Evolutionary conservation across 2,797 vertebrate species (phyloP).

Genomic region (Pseudomugil tenellus): DNA sequence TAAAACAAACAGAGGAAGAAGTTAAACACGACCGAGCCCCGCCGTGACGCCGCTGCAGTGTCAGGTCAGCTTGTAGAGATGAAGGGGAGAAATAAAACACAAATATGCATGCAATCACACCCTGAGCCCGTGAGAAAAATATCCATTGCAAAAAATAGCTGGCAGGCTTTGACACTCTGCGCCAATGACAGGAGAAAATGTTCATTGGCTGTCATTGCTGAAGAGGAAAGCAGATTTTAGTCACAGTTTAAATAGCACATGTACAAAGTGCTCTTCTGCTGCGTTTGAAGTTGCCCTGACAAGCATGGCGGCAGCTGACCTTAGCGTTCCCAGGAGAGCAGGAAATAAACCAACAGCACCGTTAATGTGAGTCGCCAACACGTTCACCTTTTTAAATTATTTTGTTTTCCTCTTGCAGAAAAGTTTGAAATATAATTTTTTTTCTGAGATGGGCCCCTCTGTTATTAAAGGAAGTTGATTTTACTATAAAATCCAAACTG

Average conservation of each 20-base stretch:
- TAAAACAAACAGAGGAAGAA: conserved; percentile 50
- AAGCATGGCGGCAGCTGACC: conserved; percentile 4
- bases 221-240: conserved; percentile 21
- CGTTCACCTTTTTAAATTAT: background rate
- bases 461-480: too few species aligned
- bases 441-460: too few species aligned
- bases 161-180: conserved; percentile 51
- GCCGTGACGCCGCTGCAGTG: conserved; percentile 41
- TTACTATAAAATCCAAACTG: too few species aligned
- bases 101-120: conserved; percentile 7
- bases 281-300: conserved; percentile 1
- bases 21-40: conserved; percentile 36
- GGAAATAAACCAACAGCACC: background rate
- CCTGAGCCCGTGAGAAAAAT: conserved; percentile 40
- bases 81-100: conserved; percentile 13
- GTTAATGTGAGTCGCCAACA: background rate
- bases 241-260: conserved; percentile 10
- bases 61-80: conserved; percentile 33
- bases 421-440: too few species aligned
- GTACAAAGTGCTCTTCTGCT: conserved; percentile 11
- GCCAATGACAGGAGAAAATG: conserved; percentile 32
- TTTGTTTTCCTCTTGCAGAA: too few species aligned
- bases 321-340: conserved; percentile 10
- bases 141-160: conserved; percentile 34
- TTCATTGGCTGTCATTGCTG: conserved; percentile 23